These are phyloP conservation scores for Trachymyrmex septentrionalis DNA, from an alignment of 1,140 invertebrate species.

Conservation along the genomic window DNA sequence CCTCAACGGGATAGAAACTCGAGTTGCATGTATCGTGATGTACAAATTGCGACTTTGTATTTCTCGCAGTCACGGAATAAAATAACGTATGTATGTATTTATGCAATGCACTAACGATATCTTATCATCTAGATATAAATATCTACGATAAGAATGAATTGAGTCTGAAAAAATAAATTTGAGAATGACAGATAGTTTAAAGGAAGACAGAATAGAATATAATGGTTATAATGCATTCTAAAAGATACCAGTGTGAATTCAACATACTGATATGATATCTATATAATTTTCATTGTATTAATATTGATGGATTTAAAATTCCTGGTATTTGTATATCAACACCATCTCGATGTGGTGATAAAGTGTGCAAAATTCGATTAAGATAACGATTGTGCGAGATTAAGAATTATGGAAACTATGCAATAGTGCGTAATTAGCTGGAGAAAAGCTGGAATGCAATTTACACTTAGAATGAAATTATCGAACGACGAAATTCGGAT, in stretches of 20 bases:
- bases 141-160: neutral
- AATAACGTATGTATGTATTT: neutral
- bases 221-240: neutral
- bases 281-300: no score
- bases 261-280: no score
- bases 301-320: no score
- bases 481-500: conserved; percentile 34
- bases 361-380: conserved; percentile 24
- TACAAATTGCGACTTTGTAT: neutral
- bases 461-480: conserved; percentile 36
- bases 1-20: neutral
- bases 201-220: neutral
- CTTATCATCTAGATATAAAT: neutral
- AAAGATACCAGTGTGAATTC: no score
- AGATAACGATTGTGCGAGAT: conserved; percentile 9
- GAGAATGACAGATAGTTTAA: neutral
- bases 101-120: neutral
- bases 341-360: neutral
- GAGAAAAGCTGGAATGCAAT: conserved; percentile 43
- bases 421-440: conserved; percentile 34
- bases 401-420: conserved; percentile 30
- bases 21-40: neutral
- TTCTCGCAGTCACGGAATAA: conserved; percentile 1
- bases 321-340: no score
- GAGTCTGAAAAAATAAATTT: neutral